Evolutionary conservation across 2,888 invertebrate species (phyloP).

Genomic region (Melangyna quadrimaculata): DNA sequence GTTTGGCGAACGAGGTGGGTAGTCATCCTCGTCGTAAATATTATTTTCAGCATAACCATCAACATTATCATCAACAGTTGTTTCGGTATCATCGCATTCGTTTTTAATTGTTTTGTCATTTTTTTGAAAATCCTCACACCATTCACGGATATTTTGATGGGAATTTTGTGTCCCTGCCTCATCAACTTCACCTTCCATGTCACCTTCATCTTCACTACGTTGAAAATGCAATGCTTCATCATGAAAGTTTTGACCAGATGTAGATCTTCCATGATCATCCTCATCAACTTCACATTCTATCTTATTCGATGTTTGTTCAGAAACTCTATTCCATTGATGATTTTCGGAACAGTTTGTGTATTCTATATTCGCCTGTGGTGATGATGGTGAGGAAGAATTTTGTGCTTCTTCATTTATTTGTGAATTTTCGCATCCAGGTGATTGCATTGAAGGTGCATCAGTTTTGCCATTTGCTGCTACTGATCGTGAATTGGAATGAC

Average conservation of each 20-base stretch:
- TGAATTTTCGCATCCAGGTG: background rate
- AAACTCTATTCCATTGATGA: background rate
- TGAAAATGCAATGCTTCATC: slow-evolving; percentile 38
- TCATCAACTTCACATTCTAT: slow-evolving; percentile 7
- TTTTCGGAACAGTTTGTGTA: background rate
- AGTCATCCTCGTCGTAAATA: slow-evolving; percentile 39
- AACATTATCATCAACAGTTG: background rate
- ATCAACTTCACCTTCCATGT: no score
- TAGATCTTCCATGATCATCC: background rate
- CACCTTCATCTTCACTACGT: background rate
- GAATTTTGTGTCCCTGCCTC: background rate
- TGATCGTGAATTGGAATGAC: background rate
- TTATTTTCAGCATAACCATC: slow-evolving; percentile 8
- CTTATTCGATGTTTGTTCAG: background rate
- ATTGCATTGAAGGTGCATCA: background rate
- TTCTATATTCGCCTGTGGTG: background rate
- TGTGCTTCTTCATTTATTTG: background rate
- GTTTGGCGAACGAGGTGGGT: slow-evolving; percentile 40
- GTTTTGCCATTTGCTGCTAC: background rate
- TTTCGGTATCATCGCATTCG: slow-evolving; percentile 36
- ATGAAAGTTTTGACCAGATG: background rate
- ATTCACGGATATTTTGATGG: background rate
- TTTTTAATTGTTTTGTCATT: slow-evolving; percentile 24
- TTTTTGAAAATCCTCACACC: slow-evolving; percentile 27
- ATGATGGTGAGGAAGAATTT: background rate